These are phyloP conservation scores for Erebia ligea DNA, from an alignment of 2,888 invertebrate species.

Conservation along the genomic window DNA sequence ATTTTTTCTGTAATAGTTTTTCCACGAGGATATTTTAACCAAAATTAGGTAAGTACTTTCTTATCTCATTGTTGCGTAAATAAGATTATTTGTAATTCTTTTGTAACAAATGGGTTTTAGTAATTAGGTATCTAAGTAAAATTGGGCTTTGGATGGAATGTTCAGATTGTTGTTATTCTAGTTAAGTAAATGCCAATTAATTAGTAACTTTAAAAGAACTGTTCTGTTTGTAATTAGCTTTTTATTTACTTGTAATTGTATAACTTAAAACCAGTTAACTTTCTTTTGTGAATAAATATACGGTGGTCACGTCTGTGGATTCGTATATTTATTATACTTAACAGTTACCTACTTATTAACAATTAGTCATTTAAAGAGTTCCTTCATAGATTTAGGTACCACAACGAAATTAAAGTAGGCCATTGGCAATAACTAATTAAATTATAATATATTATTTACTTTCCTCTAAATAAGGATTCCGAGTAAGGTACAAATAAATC, in stretches of 20 bases:
- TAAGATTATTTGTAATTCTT: neutral
- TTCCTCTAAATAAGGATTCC: no score
- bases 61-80: neutral
- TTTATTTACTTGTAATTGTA: constrained; percentile 4
- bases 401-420: neutral
- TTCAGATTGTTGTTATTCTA: neutral
- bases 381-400: neutral
- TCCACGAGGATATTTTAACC: neutral
- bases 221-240: constrained; percentile 4
- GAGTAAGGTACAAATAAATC: no score
- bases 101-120: constrained; percentile 9
- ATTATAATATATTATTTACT: no score
- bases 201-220: constrained; percentile 1
- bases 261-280: constrained; percentile 8
- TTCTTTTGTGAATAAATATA: constrained; percentile 1
- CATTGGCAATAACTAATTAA: neutral
- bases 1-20: no score
- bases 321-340: neutral
- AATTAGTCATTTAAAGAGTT: neutral
- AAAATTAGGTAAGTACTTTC: neutral
- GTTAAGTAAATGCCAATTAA: constrained; percentile 16
- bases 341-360: neutral
- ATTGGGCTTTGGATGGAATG: constrained; percentile 13
- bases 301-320: no score
- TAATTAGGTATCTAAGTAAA: constrained; percentile 1